Evolutionary conservation across 2,797 vertebrate genomes (phyloP).

Genomic region (Esox lucius): DNA sequence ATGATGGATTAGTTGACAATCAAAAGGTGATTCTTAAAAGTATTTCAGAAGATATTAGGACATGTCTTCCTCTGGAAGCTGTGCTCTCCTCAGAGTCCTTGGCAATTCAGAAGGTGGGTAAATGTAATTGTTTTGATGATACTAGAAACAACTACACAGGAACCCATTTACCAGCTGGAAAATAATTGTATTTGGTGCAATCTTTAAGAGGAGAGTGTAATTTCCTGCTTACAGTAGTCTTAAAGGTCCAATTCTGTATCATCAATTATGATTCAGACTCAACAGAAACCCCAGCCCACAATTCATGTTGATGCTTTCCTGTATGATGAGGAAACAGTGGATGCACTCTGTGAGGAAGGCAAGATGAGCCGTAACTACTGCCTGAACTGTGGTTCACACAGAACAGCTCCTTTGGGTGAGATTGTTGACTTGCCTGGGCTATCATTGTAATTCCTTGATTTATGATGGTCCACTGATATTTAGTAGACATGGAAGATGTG

Average conservation of each 20-base stretch:
- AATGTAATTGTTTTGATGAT: slow-evolving; percentile 13
- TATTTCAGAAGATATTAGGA: slow-evolving; percentile 85
- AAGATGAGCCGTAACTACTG: slow-evolving; percentile 90
- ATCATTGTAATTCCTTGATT: background rate
- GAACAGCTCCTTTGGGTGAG: slow-evolving; percentile 83
- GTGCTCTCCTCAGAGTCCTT: slow-evolving; percentile 79
- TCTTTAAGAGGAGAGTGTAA: background rate
- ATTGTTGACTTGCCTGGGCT: background rate
- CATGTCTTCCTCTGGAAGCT: slow-evolving; percentile 75
- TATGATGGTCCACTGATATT: background rate
- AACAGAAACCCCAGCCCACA: slow-evolving; percentile 74
- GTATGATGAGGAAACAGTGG: slow-evolving; percentile 88
- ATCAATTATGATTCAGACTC: slow-evolving; percentile 71
- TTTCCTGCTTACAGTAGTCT: too few species aligned
- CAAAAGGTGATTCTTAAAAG: slow-evolving; percentile 62
- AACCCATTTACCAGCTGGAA: background rate
- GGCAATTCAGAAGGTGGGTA: slow-evolving; percentile 75
- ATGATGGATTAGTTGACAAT: slow-evolving; percentile 69
- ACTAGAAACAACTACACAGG: slow-evolving; percentile 13
- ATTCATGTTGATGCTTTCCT: slow-evolving; percentile 90
- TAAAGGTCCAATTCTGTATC: background rate
- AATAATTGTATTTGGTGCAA: background rate
- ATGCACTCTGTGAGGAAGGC: slow-evolving; percentile 85
- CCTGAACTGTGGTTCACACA: slow-evolving; percentile 82
- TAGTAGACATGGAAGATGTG: background rate